Conservation (phyloP, 1,140 invertebrate species). For the Leucophenga varia region DNA sequence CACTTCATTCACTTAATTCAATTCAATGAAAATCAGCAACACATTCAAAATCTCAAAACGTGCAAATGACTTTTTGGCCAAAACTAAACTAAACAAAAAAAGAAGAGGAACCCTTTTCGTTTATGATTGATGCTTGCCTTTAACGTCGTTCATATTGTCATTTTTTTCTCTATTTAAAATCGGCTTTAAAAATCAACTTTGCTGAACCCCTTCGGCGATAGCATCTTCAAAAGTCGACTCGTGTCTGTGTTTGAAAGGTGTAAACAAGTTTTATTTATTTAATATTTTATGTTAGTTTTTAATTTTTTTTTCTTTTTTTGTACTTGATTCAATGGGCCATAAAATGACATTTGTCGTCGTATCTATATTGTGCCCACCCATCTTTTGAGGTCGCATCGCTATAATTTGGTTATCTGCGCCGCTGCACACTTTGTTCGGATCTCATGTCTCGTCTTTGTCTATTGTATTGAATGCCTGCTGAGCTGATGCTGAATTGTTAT, state of each 20-base stretch:
- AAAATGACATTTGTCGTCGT: conserved; percentile 47
- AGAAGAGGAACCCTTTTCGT: conserved; percentile 35
- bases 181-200: conserved; percentile 18
- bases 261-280: conserved; percentile 29
- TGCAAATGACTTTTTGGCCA: conserved; percentile 50
- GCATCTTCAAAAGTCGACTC: too few relatives aligned
- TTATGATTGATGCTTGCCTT: conserved; percentile 52
- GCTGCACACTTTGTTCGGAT: conserved; percentile 42
- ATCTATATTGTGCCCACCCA: background rate
- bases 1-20: background rate
- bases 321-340: conserved; percentile 41
- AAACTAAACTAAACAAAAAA: too few relatives aligned
- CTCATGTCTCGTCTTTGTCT: background rate
- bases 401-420: conserved; percentile 48
- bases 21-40: conserved; percentile 14
- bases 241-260: conserved; percentile 48
- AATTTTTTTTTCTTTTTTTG: too few relatives aligned
- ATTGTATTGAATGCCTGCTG: background rate
- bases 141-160: too few relatives aligned
- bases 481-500: conserved; percentile 1
- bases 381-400: conserved; percentile 15
- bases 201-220: too few relatives aligned
- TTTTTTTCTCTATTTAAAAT: too few relatives aligned
- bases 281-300: background rate
- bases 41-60: conserved; percentile 18